Conservation (phyloP, 2,888 invertebrate genomes). For the Slavum lentiscoides region DNA sequence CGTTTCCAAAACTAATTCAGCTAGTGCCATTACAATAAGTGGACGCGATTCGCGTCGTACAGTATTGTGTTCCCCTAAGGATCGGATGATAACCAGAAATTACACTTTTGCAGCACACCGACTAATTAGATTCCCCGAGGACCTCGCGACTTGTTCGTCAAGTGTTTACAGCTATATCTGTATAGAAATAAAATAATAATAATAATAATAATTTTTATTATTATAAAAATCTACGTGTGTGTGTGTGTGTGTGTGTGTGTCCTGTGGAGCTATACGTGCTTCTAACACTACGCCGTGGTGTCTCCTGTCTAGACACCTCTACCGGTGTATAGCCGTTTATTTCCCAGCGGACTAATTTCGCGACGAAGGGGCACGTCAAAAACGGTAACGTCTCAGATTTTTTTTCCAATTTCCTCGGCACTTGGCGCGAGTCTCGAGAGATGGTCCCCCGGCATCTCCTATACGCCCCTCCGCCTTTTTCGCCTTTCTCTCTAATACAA, state of each 20-base stretch:
- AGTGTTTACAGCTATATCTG: background rate
- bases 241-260: no score
- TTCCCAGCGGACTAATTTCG: slow-evolving; percentile 38
- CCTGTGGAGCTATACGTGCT: background rate
- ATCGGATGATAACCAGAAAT: background rate
- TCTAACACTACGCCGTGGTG: no score
- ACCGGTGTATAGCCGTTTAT: slow-evolving; percentile 7
- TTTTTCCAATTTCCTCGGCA: slow-evolving; percentile 15
- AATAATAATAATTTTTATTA: background rate
- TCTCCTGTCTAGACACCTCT: no score
- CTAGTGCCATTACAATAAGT: no score
- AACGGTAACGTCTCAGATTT: slow-evolving; percentile 29
- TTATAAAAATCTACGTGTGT: no score
- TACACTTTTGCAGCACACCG: background rate
- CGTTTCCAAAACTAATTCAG: no score
- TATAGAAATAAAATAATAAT: background rate
- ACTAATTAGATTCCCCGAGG: background rate
- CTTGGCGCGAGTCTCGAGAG: background rate
- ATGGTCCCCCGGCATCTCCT: background rate
- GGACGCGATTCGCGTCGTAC: no score
- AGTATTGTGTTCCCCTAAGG: no score
- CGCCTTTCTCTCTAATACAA: slow-evolving; percentile 12
- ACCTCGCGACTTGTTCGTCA: background rate
- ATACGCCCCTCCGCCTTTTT: background rate
- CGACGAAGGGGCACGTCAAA: slow-evolving; percentile 26